Evolutionary conservation across 2,888 invertebrate genomes (phyloP).

Genomic region (Alentia gelatinosa): DNA sequence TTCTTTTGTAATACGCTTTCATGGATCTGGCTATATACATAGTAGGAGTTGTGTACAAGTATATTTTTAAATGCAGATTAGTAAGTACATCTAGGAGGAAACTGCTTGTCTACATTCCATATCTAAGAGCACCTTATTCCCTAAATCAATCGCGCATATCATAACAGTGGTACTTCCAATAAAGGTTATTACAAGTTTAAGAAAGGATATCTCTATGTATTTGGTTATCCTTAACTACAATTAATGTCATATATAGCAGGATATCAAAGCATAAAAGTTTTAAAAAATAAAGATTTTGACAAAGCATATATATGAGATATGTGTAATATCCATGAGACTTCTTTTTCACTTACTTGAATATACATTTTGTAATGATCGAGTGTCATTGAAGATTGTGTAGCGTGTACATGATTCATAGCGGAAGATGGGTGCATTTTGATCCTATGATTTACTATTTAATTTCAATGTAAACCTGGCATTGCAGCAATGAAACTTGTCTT

Average conservation of each 20-base stretch:
- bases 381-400: too few relatives aligned
- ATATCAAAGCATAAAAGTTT: background rate
- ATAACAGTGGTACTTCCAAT: too few relatives aligned
- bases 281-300: background rate
- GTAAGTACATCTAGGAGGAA: background rate
- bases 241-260: too few relatives aligned
- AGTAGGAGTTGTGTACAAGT: background rate
- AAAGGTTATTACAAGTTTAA: too few relatives aligned
- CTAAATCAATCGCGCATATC: constrained; percentile 3
- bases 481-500: too few relatives aligned
- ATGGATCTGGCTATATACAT: background rate
- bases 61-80: background rate
- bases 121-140: background rate
- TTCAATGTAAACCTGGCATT: too few relatives aligned
- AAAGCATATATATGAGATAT: background rate
- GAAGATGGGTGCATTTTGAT: too few relatives aligned
- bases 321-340: background rate
- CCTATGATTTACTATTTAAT: too few relatives aligned
- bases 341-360: too few relatives aligned
- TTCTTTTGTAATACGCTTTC: background rate
- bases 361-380: too few relatives aligned
- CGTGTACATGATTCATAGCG: too few relatives aligned
- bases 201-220: background rate
- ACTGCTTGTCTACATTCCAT: constrained; percentile 29
- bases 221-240: too few relatives aligned